Percentiles rank a stretch among this genome's conserved stretches.
Evolutionary conservation across 2,113 vertebrate species (phyloP).

Genomic region (Tenebrosternarchus preto): DNA sequence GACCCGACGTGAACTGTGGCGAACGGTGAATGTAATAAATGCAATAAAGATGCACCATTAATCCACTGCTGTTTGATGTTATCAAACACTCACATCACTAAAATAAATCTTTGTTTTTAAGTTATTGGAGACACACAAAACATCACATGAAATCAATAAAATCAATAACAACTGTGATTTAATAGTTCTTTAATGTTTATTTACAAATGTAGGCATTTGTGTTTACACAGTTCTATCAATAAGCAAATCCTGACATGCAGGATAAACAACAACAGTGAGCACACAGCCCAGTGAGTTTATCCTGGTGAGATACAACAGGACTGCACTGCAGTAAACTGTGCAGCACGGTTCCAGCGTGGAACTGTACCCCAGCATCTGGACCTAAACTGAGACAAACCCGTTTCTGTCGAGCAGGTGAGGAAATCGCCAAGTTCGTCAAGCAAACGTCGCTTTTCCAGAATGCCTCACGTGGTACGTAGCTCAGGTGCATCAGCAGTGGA

Average conservation of each 20-base stretch:
- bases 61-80: no score
- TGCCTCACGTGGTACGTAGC: neutral
- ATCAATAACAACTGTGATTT: neutral
- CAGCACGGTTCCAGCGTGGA: neutral
- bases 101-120: no score
- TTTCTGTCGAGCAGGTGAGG: no score
- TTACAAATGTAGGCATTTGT: neutral
- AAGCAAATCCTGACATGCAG: neutral
- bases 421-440: neutral
- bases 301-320: neutral
- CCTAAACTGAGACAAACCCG: no score
- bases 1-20: no score
- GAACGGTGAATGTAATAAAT: no score
- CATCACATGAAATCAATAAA: neutral
- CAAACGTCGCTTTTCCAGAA: neutral
- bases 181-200: slow-evolving; percentile 25
- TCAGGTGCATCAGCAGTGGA: neutral
- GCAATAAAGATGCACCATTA: no score
- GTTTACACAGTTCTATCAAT: neutral
- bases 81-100: no score
- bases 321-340: no score
- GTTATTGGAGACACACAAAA: no score
- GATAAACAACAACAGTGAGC: neutral
- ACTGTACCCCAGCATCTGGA: neutral
- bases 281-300: neutral